Evolutionary conservation across 2,113 vertebrate species (phyloP), one percentile per base, ranked within the genome.

Genomic region (Solea senegalensis): DNA sequence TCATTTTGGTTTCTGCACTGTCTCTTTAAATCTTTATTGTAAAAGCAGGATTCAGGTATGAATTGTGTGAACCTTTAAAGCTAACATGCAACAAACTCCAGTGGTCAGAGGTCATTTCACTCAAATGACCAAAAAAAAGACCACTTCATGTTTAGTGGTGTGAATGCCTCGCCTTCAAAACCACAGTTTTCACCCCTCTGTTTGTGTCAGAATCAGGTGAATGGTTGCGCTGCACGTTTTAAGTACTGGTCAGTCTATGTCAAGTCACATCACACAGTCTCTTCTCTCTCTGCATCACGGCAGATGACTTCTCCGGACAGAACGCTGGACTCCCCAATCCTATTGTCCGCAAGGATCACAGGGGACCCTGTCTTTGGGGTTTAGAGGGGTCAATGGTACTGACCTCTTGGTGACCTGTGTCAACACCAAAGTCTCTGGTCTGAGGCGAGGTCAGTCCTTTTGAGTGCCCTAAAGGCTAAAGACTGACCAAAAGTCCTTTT

Each of bases 381-480:
- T 80, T 52, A 64, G 13, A 67, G 64, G 72, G 80, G 83, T 83
- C 76, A 87, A 7, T 67, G 43, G 72, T 60, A 21, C 82, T 91
- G 81, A 90, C 82, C 83, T 90, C 61, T 78, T 21, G 53, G 56
- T 80, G 88, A 87, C 88, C 85, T 66, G 56, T 75, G 87, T 82
- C 78, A 83, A 76, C 84, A 88, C 85, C 83, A 88, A 88, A 86
- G 78, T 62, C 65, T 80, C 74, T 72, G 66, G 64, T 81, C 74
- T 69, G 59, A 82, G 66, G 57, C 41, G 49, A 79, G 81, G 74
- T 86, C 85, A 84, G 71, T 58, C 34, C 65, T 76, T 76, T 83
- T 87, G 72, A 75, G 66, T 72, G 58, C 26, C 68, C 72, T 51
- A 50, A 72, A 73, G 61, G 74, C 55, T 55, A 11, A 81, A 76